These are phyloP conservation scores for Zaprionus lachaisei DNA, from an alignment of 1,140 invertebrate genomes.

Conservation along the genomic window DNA sequence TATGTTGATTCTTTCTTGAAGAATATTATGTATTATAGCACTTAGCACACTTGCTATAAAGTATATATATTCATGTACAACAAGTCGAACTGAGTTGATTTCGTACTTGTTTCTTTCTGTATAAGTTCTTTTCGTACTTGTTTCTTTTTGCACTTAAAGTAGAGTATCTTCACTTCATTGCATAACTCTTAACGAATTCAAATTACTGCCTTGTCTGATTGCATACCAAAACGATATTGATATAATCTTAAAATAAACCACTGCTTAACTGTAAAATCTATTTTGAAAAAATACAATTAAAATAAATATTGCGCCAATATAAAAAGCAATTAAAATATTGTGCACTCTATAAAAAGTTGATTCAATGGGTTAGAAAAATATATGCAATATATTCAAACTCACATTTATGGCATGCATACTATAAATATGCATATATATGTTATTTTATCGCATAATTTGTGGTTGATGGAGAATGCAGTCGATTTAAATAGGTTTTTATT, in stretches of 20 bases:
- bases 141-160: neutral
- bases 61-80: neutral
- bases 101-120: no score
- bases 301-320: conserved; percentile 16
- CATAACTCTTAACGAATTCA: neutral
- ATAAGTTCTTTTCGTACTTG: no score
- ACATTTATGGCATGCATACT: neutral
- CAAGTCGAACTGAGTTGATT: no score
- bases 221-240: neutral
- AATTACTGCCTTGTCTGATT: neutral
- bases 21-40: no score
- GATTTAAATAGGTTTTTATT: neutral
- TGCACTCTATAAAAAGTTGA: conserved; percentile 8
- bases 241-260: neutral
- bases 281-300: conserved; percentile 14
- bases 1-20: neutral
- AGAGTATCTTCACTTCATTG: neutral
- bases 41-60: neutral
- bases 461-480: neutral
- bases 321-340: conserved; percentile 38
- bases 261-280: neutral
- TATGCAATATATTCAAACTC: neutral
- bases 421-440: neutral
- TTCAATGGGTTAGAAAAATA: conserved; percentile 14
- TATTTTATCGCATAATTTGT: conserved; percentile 12